A percentile compares a stretch with the other conserved stretches of the same genome.
Evolutionary conservation across 2,888 invertebrate genomes (phyloP).

Genomic region (Diloba caeruleocephala): DNA sequence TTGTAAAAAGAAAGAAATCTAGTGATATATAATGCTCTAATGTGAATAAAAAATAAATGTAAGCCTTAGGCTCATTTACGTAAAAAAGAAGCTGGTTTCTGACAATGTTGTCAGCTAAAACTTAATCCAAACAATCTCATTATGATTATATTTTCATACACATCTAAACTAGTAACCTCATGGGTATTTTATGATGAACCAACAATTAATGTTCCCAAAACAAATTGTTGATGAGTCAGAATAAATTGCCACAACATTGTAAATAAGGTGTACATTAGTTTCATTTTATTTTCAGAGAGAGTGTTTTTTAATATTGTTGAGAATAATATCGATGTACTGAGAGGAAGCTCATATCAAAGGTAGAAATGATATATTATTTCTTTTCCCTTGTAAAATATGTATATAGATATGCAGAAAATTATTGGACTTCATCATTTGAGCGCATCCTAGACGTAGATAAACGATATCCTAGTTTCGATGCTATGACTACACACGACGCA

Average conservation of each 20-base stretch:
- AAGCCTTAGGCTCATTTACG: conserved; percentile 10
- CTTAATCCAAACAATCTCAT: conserved; percentile 1
- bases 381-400: conserved; percentile 87
- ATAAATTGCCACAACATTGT: conserved; percentile 59
- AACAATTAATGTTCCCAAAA: conserved; percentile 30
- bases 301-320: conserved; percentile 66
- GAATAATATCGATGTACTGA: conserved; percentile 73
- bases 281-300: conserved; percentile 63
- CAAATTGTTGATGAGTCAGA: too few species aligned
- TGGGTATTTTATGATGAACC: conserved; percentile 12
- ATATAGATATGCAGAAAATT: conserved; percentile 80
- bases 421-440: conserved; percentile 73
- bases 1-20: conserved; percentile 13
- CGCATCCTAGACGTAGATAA: conserved; percentile 72
- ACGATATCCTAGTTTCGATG: conserved; percentile 67
- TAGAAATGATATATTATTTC: conserved; percentile 84
- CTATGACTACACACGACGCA: conserved; percentile 32
- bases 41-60: conserved; percentile 17
- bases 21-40: conserved; percentile 9
- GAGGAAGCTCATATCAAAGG: conserved; percentile 85
- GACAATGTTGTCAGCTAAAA: not conserved
- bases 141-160: conserved; percentile 5
- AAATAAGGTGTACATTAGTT: conserved; percentile 72
- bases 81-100: conserved; percentile 9
- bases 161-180: conserved; percentile 12